phyloP scores from a whole-genome alignment of 2,888 invertebrate species.

The Drosophila kuntzei region DNA sequence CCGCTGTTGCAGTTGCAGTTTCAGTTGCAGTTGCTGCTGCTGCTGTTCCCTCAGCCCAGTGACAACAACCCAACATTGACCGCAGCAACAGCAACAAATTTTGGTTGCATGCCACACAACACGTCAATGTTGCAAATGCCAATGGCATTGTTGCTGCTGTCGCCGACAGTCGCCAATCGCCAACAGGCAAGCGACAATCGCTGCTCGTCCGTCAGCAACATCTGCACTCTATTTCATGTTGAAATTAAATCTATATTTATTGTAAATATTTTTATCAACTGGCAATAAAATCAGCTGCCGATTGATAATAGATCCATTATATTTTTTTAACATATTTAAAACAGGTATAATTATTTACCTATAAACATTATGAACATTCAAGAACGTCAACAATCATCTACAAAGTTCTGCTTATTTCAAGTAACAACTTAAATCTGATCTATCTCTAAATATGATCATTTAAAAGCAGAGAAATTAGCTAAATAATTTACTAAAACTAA shows the following conservation, averaged over 20 bases:
- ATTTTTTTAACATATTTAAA: too few relatives aligned
- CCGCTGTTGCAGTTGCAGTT: constrained; percentile 31
- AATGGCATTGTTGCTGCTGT: constrained; percentile 13
- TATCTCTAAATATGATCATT: too few relatives aligned
- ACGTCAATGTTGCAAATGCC: constrained; percentile 49
- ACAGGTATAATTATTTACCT: too few relatives aligned
- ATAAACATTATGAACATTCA: too few relatives aligned
- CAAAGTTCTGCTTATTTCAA: too few relatives aligned
- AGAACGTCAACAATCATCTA: too few relatives aligned
- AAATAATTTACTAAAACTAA: too few relatives aligned
- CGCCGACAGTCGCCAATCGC: constrained; percentile 4
- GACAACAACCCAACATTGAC: constrained; percentile 43
- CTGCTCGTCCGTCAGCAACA: neutral
- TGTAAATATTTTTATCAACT: neutral
- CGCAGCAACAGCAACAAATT: constrained; percentile 43
- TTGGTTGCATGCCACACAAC: constrained; percentile 76
- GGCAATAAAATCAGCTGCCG: neutral
- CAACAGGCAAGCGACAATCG: neutral
- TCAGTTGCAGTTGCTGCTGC: constrained; percentile 26
- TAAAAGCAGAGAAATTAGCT: neutral
- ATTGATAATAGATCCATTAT: neutral
- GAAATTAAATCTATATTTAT: neutral
- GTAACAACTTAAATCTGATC: too few relatives aligned
- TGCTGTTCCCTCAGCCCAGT: constrained; percentile 34
- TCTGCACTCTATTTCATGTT: neutral